Evolutionary conservation across 2,888 invertebrate species (phyloP).

Genomic region (Cantharis rustica): DNA sequence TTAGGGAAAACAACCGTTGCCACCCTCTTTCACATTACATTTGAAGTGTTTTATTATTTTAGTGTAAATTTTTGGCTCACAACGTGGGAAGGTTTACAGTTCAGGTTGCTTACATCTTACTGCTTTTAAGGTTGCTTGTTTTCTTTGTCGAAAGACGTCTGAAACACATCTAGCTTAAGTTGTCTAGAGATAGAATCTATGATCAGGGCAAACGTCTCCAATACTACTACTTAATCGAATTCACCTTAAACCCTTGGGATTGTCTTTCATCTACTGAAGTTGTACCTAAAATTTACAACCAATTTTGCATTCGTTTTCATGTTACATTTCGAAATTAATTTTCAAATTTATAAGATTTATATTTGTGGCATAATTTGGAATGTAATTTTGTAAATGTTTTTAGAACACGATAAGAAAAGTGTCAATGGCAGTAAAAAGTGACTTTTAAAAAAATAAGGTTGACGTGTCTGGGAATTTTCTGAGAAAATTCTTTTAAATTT

Average conservation of each 20-base stretch:
- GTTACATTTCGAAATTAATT: neutral
- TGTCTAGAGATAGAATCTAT: neutral
- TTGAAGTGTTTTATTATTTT: neutral
- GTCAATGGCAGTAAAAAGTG: no score
- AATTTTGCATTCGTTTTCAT: neutral
- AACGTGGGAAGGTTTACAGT: neutral
- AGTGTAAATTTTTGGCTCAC: neutral
- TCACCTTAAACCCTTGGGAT: neutral
- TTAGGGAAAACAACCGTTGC: neutral
- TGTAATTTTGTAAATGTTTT: neutral
- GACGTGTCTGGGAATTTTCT: no score
- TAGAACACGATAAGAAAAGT: no score
- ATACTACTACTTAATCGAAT: constrained; percentile 8
- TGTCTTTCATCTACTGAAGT: neutral
- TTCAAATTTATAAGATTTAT: neutral
- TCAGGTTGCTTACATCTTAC: neutral
- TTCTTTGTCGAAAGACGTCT: neutral
- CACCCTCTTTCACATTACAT: neutral
- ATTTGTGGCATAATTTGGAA: neutral
- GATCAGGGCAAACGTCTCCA: neutral
- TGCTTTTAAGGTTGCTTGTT: neutral
- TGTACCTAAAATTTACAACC: neutral
- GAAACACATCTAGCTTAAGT: neutral
- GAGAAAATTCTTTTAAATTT: no score
- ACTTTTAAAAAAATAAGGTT: no score